Base-by-base conservation (phyloP, 2,113 vertebrate species). In the Crotalus helleri region DNA sequence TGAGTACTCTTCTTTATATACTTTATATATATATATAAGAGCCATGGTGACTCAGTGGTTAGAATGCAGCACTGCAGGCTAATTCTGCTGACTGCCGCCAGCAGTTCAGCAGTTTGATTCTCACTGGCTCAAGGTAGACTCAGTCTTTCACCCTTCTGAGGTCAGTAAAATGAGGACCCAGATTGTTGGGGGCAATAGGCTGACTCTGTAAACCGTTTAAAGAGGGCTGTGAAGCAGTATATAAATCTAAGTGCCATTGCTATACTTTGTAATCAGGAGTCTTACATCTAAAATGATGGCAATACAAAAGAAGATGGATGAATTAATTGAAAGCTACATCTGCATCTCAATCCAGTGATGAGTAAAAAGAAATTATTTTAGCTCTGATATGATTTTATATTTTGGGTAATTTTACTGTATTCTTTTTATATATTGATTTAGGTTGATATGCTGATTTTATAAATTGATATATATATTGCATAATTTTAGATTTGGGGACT, bases 1-100 rank as follows among this genome's bases (percentile, higher is more conserved):
- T 99, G 98, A 98, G 74, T 81, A 81, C 3, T 81, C 74, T 81
- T 19, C 33, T 81, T 81, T 81, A 10, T 69, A 69, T 69, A 17
- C 26, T 33, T 69, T 17, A 69, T 15, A 33, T 69, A 54, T 54
- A 54, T 49, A 49, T 49, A 51, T 51, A 33, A 15, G 29, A 69
- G 64, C 5, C 5, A 1, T 5, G 13, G 5, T 69, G 64, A n/a
- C 0, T 0, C 59, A 61, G 59, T 61, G 26, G 26, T 61, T 61
- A 61, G 24, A 61, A 29, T 29, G 29, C 29, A 69, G 13, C 2
- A 33, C 33, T 69, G 29, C 64, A 69, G 64, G 29, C 29, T 69
- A 69, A 33, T 33, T 69, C 64, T 69, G 13, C 13, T 6, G 13
- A 69, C 13, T 69, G 64, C 29, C 2, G 29, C 64, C 64, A 69